Base-by-base conservation (phyloP, 1,140 invertebrate genomes). In the Hermetia illucens region DNA sequence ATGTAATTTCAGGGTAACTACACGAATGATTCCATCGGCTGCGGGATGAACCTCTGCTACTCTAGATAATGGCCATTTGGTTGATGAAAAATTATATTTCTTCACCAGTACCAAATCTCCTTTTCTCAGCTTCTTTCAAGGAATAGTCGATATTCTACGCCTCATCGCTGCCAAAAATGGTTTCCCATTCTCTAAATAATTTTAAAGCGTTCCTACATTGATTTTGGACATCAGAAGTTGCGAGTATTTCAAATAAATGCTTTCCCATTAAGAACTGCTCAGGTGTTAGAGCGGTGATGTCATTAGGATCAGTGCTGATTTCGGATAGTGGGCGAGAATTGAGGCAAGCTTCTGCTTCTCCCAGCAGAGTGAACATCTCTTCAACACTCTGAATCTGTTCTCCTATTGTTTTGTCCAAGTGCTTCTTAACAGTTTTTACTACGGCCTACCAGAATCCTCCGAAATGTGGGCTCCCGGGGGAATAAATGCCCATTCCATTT, bases 261-360 rank as follows among this genome's bases (percentile, higher is more conserved):
- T 25, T 34, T 1, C 55, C 53, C 22, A 47, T 53, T 13, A 62
- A 34, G 39, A 62, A 62, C 43, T 64, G 59, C 12, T 42, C 47
- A 3, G 58, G 55, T 9, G 59, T 59, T 2, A 61, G 36, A 6
- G 46, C 39, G 13, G 25, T 22, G 2, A 49, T 44, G 20, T 61
- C 55, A 30, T 48, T 43, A 30, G 47, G 40, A 40, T 51, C 43
- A 27, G 21, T 36, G 8, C 47, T 44, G 6, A 61, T 13, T 5
- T 45, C 40, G 18, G 32, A 40, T 3, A 58, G 22, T 2, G 53
- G 55, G 2, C 56, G 32, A 16, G 42, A 41, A 33, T 53, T 56
- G 12, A 56, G 20, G 21, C 46, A 13, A n/a, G 43, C 43, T 25
- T 54, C 53, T 4, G 50, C 46, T 41, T 48, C 45, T 25, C 31